Base-by-base conservation (phyloP, 2,113 vertebrate species). In the Cepphus grylle region DNA sequence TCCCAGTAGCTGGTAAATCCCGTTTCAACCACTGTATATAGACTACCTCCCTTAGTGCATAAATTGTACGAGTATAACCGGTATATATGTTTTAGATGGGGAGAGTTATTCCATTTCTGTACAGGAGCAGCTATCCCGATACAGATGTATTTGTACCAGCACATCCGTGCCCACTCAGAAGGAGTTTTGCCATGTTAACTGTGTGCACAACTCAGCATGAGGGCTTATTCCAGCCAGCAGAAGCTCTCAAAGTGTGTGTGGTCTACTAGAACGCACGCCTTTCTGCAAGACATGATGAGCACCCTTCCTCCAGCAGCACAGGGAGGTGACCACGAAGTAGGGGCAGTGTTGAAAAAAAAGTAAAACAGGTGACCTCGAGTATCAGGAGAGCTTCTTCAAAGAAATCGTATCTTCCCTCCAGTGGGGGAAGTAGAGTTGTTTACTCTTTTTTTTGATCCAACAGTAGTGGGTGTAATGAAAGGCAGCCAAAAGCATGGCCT, bases 401-500 rank as follows among this genome's bases (percentile, higher is more conserved):
- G 86, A 43, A 65, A 77, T 27, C 0, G 0, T 17, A 17, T 80
- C 71, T 93, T 83, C 88, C 49, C 77, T 84, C 6, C 72, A 27
- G 14, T 29, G 59, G 34, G 47, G 32, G 82, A 79, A 67, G 20
- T 15, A 40, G 55, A 65, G 34, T 52, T 88, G 62, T 90, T 95
- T 94, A 77, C 30, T 77, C 23, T 38, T 81, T 45, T 45, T 90
- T 85, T 81, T 56, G 13, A 42, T 62, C 65, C 66, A 77, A 20
- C 34, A 43, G 82, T 11, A 56, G 42, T 74, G 74, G 17, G 25
- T 86, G 40, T 74, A 91, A 92, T 85, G 85, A 86, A 89, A 92
- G 53, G 49, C 30, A 86, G 81, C 25, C 80, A 61, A 45, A 89
- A 91, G 49, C 63, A 71, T 1, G 30, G 61, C 53, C 74, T 80